Conservation (phyloP, 2,113 vertebrate species). For the Myanophis thanlyinensis region DNA sequence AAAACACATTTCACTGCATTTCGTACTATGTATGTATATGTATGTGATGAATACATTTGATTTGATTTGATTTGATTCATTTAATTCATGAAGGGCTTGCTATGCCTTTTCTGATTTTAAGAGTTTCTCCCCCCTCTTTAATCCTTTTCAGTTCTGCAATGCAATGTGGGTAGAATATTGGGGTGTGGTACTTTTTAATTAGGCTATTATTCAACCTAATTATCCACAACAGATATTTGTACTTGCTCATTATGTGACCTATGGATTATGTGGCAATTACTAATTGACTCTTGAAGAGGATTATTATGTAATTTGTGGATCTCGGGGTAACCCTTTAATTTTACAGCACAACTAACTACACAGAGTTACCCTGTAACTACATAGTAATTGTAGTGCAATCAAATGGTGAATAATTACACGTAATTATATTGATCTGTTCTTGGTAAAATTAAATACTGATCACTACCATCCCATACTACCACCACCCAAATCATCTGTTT, state of each 20-base stretch:
- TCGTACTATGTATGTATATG: no score
- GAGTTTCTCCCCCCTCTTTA: not conserved
- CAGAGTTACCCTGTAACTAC: not conserved
- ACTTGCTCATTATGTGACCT: constrained; percentile 17
- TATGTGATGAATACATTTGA: no score
- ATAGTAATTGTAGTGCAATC: constrained; percentile 12
- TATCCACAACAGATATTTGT: constrained; percentile 7
- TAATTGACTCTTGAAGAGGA: not conserved
- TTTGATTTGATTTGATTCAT: no score
- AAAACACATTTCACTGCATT: no score
- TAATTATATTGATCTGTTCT: not conserved
- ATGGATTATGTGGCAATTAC: constrained; percentile 31
- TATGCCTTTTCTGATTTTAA: constrained; percentile 15
- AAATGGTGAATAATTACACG: constrained; percentile 37
- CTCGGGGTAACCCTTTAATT: constrained; percentile 38
- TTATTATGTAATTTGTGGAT: constrained; percentile 19
- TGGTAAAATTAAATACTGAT: constrained; percentile 16
- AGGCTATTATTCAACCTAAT: not conserved
- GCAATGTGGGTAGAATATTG: not conserved
- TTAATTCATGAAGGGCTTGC: not conserved
- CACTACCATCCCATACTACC: not conserved
- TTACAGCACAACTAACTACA: constrained; percentile 10
- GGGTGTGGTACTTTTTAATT: not conserved
- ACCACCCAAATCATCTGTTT: not conserved
- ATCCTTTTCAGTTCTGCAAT: not conserved